These are phyloP conservation scores for Conomelus anceps DNA, from an alignment of 2,888 invertebrate genomes.

Conservation along the genomic window DNA sequence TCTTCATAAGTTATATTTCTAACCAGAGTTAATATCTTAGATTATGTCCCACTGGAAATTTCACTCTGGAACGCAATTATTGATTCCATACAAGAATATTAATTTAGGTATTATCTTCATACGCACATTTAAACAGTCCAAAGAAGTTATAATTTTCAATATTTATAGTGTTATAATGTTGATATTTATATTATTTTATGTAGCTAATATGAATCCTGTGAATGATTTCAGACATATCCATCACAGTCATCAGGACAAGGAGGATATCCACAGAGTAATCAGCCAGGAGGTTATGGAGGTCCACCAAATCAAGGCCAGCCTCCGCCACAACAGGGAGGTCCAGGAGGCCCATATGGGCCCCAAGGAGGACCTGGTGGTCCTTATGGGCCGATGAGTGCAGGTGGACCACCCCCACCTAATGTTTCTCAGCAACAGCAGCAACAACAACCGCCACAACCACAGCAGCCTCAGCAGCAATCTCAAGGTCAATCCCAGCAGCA, in stretches of 20 bases:
- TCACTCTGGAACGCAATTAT: too few species aligned
- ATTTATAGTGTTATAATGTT: background rate
- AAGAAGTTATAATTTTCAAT: too few species aligned
- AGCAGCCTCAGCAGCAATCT: constrained; percentile 18
- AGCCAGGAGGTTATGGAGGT: constrained; percentile 33
- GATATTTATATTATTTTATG: too few species aligned
- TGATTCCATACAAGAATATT: too few species aligned
- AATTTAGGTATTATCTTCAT: too few species aligned
- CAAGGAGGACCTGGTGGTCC: background rate
- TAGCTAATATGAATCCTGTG: background rate
- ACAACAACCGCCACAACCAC: constrained; percentile 28
- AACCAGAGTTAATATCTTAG: too few species aligned
- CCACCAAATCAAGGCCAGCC: constrained; percentile 37
- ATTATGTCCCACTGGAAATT: too few species aligned
- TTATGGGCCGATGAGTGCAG: constrained; percentile 7
- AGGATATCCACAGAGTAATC: constrained; percentile 33
- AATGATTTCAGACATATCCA: constrained; percentile 27
- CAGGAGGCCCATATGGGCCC: constrained; percentile 39
- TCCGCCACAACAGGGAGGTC: constrained; percentile 33
- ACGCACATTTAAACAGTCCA: too few species aligned
- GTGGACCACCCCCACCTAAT: constrained; percentile 19
- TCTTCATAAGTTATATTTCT: too few species aligned
- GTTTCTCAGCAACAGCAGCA: constrained; percentile 41
- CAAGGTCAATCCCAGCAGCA: constrained; percentile 8
- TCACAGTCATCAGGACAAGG: constrained; percentile 3